phyloP scores from a whole-genome alignment of 2,113 vertebrate species.

The Dunckerocampus dactyliophorus region DNA sequence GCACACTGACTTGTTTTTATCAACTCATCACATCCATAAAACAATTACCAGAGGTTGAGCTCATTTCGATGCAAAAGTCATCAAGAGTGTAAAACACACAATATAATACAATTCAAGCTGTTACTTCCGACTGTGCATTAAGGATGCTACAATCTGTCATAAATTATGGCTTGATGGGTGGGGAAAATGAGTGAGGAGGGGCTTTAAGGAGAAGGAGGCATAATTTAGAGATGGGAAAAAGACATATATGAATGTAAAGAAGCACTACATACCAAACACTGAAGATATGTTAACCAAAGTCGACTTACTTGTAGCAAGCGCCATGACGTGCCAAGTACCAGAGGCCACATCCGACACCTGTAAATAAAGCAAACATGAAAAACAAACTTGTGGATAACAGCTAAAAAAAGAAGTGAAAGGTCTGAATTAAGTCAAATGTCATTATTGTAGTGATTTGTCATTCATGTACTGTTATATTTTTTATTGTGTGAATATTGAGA shows the following conservation, averaged over 20 bases:
- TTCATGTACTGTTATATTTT: no score
- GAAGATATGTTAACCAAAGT: constrained; percentile 1
- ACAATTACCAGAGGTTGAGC: constrained; percentile 65
- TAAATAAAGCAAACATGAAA: constrained; percentile 1
- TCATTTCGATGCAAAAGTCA: constrained; percentile 71
- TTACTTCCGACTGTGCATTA: constrained; percentile 71
- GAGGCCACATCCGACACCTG: constrained; percentile 62
- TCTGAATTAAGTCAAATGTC: no score
- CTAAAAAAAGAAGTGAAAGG: no score
- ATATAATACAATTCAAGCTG: constrained; percentile 72
- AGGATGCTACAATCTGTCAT: constrained; percentile 68
- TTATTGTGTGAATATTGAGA: no score
- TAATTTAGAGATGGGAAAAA: constrained; percentile 32
- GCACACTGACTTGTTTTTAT: constrained; percentile 50
- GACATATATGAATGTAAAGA: constrained; percentile 1
- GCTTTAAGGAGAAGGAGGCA: constrained; percentile 44
- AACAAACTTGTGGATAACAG: background rate
- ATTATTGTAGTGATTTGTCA: no score
- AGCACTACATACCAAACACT: background rate
- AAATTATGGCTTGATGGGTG: constrained; percentile 67
- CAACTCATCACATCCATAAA: constrained; percentile 70
- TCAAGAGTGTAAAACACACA: constrained; percentile 73
- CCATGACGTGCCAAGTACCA: constrained; percentile 51
- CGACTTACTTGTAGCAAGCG: constrained; percentile 49
- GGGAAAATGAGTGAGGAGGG: constrained; percentile 56